Conservation (phyloP, 2,888 invertebrate species). For the Euplagia quadripunctaria region DNA sequence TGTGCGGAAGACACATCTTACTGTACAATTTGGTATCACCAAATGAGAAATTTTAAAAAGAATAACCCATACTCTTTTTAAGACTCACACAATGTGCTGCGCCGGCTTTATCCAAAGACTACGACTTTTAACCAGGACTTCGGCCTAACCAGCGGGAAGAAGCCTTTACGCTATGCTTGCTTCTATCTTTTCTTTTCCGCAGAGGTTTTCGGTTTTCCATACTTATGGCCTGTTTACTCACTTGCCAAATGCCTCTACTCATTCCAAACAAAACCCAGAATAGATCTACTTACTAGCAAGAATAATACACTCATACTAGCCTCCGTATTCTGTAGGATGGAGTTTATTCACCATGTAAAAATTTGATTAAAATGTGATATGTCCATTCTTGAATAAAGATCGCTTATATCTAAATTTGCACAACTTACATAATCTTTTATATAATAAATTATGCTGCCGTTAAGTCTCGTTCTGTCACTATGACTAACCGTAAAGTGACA, state of each 20-base stretch:
- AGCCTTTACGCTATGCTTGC: too few relatives aligned
- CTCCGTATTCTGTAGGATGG: not conserved
- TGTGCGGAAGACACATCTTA: too few relatives aligned
- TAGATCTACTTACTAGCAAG: not conserved
- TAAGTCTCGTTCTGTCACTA: not conserved
- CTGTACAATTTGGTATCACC: too few relatives aligned
- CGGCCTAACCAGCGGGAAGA: rapidly evolving
- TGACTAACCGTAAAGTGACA: not conserved
- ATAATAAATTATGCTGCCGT: too few relatives aligned
- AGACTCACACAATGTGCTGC: too few relatives aligned
- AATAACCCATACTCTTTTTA: too few relatives aligned
- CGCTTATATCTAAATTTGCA: not conserved
- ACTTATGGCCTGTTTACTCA: not conserved
- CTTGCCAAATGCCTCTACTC: not conserved
- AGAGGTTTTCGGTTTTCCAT: not conserved
- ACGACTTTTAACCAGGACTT: too few relatives aligned
- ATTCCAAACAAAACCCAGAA: not conserved
- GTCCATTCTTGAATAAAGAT: too few relatives aligned
- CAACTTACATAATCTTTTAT: not conserved
- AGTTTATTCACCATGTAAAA: not conserved
- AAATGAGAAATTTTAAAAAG: too few relatives aligned
- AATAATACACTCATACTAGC: too few relatives aligned
- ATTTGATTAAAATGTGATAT: too few relatives aligned
- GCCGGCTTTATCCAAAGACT: not conserved
- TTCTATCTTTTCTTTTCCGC: not conserved